Percentiles rank a stretch among this genome's conserved stretches.
Evolutionary conservation across 2,797 vertebrate species (phyloP).

Genomic region (Liasis olivaceus): DNA sequence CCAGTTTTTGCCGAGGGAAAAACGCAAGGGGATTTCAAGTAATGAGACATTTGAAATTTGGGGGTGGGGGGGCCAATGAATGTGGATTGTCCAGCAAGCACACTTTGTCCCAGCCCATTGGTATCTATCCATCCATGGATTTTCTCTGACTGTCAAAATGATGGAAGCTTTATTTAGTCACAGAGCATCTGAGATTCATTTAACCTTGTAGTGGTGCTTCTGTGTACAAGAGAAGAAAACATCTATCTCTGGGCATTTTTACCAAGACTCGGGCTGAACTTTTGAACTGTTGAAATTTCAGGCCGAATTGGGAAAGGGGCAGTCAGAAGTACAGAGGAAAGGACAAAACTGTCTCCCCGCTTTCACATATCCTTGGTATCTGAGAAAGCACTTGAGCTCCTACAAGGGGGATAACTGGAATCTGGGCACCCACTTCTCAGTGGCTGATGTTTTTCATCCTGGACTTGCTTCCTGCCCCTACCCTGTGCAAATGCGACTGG

Average conservation of each 20-base stretch:
- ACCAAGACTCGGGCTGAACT: neutral
- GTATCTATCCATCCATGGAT: neutral
- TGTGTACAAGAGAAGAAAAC: neutral
- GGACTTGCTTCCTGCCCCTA: neutral
- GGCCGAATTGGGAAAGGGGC: neutral
- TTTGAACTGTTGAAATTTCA: neutral
- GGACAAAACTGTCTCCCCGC: neutral
- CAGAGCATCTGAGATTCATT: neutral
- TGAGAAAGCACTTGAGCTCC: neutral
- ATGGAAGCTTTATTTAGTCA: neutral
- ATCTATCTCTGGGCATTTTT: neutral
- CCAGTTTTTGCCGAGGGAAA: conserved; percentile 44
- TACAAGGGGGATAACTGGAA: neutral
- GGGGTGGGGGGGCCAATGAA: neutral
- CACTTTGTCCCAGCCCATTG: neutral
- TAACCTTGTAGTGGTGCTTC: neutral
- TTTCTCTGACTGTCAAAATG: neutral
- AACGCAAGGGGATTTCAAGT: conserved; percentile 19
- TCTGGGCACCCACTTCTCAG: neutral
- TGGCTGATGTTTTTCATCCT: neutral
- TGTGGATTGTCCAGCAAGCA: neutral
- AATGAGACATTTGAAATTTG: neutral
- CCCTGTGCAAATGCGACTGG: neutral
- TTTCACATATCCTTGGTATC: neutral
- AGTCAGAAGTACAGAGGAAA: neutral